Base-by-base conservation (phyloP, 2,113 vertebrate species). In the Dolichotis patagonum region DNA sequence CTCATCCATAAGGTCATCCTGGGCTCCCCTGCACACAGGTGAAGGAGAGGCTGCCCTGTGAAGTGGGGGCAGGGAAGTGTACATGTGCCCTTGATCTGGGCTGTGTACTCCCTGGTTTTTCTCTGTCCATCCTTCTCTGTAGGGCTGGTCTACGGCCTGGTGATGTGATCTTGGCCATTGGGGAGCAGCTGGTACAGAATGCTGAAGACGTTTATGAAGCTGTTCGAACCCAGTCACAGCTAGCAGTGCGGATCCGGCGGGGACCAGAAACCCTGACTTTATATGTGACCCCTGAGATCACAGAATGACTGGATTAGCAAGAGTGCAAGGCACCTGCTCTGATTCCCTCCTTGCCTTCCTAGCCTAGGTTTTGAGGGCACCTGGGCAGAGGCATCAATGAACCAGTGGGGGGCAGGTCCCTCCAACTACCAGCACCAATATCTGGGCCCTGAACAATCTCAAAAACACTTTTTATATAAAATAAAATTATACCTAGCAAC, bases 1-100 rank as follows among this genome's bases (percentile, higher is more conserved):
- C 98, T 99, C 49, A 99, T 99, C 97, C 99, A 99, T 98, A 99
- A 98, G 97, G 99, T 99, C 94, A 99, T 99, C 98, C 97, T 98
- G 1, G 99, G 99, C 88, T 99, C 99, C 54, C 99, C 99, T 0
- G 99, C 99, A 5, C 98, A 99, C 96, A 99, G 99, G 99, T 99
- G 92, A 99, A 99, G 91, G 77, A 54, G 30, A 22, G 77, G 22
- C 26, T 80, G 73, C 26, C 0, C 32, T 85, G 81, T 52, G 92
- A 80, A 28, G 19, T 20, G 52, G n/a, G 63, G 69, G 43, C 26
- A 41, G 14, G 85, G 52, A n/a, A 69, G 26, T 35, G 4, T 84
- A 54, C 20, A 28, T n/a, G 67, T 35, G 30, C 46, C 85, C 78
- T 75, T 49, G 86, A 90, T 80, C 58, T 17, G 32, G 28, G 9